Percentiles rank a stretch among this genome's conserved stretches.
These are phyloP conservation scores for Lucilia cuprina DNA, from an alignment of 1,140 invertebrate species.

Conservation along the genomic window DNA sequence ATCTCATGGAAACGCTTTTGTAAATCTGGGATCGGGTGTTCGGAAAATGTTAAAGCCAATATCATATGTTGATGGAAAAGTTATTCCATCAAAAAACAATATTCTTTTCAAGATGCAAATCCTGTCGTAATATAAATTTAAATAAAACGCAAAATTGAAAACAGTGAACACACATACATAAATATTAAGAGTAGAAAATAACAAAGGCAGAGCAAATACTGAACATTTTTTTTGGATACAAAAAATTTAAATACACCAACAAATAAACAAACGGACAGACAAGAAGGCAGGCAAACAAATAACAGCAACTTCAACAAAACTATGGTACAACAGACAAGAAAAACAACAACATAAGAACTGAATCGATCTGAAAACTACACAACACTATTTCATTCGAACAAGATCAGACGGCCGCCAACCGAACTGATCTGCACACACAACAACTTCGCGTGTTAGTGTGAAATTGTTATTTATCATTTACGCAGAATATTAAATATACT, in stretches of 20 bases:
- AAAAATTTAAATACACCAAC: background rate
- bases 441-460: constrained; percentile 33
- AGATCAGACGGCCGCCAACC: background rate
- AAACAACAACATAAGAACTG: background rate
- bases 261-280: background rate
- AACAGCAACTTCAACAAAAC: background rate
- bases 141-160: too few relatives aligned
- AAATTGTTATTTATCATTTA: constrained; percentile 33
- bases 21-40: too few relatives aligned
- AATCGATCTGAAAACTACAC: background rate
- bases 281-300: background rate
- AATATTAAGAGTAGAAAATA: background rate
- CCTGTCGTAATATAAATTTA: too few relatives aligned
- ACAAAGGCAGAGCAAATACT: background rate
- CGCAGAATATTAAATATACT: constrained; percentile 30
- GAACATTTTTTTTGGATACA: background rate
- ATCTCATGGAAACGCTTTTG: too few relatives aligned
- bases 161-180: too few relatives aligned
- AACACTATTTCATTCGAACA: background rate
- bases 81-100: too few relatives aligned
- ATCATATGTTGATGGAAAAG: too few relatives aligned
- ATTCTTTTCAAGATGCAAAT: too few relatives aligned
- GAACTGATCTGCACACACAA: background rate
- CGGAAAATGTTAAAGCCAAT: too few relatives aligned
- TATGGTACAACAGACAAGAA: background rate